Evolutionary conservation across 37 sponge, comb jelly and placozoan species (phyloP).

Genomic region (Eunapius fragilis): DNA sequence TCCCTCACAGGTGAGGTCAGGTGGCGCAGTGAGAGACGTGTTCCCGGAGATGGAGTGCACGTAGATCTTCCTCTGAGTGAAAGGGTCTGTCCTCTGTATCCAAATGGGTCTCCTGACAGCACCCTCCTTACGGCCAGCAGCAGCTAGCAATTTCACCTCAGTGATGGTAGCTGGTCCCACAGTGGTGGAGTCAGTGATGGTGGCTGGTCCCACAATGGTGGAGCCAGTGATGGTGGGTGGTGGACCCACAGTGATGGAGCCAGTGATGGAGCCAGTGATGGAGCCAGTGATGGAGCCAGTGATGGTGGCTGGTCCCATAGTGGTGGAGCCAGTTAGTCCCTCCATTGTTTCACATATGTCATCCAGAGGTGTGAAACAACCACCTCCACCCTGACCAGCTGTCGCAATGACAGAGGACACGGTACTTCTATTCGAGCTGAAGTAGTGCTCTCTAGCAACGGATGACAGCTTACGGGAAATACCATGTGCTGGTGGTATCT

Average conservation of each 20-base stretch:
- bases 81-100: conserved; percentile 8
- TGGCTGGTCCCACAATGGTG: no score
- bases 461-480: not conserved
- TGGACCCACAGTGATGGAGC: no score
- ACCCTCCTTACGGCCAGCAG: not conserved
- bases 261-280: no score
- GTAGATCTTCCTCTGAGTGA: conserved; percentile 1
- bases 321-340: no score
- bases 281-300: no score
- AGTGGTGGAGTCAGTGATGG: no score
- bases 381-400: not conserved
- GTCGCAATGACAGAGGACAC: not conserved
- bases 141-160: not conserved
- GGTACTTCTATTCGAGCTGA: not conserved
- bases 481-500: not conserved
- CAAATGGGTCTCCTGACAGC: conserved; percentile 5
- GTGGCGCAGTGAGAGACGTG: not conserved
- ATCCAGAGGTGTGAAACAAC: not conserved
- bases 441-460: not conserved
- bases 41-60: conserved; percentile 20
- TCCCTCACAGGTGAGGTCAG: not conserved
- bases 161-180: no score
- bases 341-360: no score
- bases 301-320: no score
- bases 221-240: no score